Evolutionary conservation across 2,113 vertebrate genomes (phyloP).

Genomic region (Caretta caretta): DNA sequence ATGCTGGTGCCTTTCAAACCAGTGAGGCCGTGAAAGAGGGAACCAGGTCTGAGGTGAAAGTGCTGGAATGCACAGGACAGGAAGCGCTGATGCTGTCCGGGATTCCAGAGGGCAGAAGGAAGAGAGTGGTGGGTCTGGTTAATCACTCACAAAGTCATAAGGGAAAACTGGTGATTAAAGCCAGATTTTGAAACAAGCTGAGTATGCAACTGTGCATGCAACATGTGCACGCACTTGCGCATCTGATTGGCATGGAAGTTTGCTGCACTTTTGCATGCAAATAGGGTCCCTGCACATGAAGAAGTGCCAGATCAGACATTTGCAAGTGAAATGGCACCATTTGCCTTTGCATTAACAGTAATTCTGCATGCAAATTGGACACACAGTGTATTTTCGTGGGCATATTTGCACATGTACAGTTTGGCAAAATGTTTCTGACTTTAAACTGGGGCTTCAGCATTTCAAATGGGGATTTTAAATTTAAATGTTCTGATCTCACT

Average conservation of each 20-base stretch:
- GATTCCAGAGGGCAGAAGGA: conserved; percentile 54
- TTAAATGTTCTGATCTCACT: not conserved
- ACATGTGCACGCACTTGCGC: conserved; percentile 3
- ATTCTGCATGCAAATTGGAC: accelerated
- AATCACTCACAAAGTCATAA: conserved; percentile 59
- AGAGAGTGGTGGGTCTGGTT: conserved; percentile 53
- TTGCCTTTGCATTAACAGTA: not conserved
- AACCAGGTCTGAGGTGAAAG: conserved; percentile 22
- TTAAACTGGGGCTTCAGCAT: not conserved
- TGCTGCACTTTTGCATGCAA: not conserved
- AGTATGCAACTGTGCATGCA: conserved; percentile 49
- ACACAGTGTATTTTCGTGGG: not conserved
- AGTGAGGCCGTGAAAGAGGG: not conserved
- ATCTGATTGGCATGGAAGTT: not conserved
- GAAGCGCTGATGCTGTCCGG: conserved; percentile 51
- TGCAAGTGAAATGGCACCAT: not conserved
- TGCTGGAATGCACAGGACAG: conserved; percentile 24
- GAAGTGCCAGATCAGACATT: not conserved
- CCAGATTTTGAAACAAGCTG: conserved; percentile 42
- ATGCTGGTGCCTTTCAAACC: conserved; percentile 11
- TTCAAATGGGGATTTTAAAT: not conserved
- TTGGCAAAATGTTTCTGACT: not conserved
- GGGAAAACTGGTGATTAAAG: conserved; percentile 62
- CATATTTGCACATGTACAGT: not conserved
- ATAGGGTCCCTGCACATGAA: not conserved